phyloP scores from a whole-genome alignment of 2,888 invertebrate species.

The Graphium colonna region DNA sequence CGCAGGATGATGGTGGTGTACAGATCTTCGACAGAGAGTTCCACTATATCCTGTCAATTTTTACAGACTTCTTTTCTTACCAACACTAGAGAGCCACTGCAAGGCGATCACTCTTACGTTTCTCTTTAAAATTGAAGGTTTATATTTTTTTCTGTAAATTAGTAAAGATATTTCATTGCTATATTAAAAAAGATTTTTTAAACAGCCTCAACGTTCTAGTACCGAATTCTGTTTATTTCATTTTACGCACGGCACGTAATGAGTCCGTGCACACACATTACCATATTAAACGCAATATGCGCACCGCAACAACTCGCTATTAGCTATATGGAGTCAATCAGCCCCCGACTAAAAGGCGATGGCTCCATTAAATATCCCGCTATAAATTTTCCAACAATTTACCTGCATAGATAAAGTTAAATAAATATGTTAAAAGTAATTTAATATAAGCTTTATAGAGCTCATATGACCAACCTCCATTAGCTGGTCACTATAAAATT shows the following conservation, averaged over 20 bases:
- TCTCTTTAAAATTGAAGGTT: too few relatives aligned
- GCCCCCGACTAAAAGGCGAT: not conserved
- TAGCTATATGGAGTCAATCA: not conserved
- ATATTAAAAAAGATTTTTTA: not conserved
- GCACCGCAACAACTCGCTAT: not conserved
- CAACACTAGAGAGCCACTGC: too few relatives aligned
- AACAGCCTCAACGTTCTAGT: constrained; percentile 25
- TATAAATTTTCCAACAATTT: not conserved
- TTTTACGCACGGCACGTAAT: constrained; percentile 16
- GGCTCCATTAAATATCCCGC: not conserved
- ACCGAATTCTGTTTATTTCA: constrained; percentile 39
- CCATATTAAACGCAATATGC: not conserved
- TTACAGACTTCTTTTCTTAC: too few relatives aligned
- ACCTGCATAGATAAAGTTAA: not conserved
- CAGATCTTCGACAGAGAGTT: too few relatives aligned
- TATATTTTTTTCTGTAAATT: too few relatives aligned
- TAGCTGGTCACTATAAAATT: constrained; percentile 63
- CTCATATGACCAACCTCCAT: constrained; percentile 55
- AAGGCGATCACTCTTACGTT: too few relatives aligned
- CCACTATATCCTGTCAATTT: too few relatives aligned
- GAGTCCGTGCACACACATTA: constrained; percentile 1
- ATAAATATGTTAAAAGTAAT: constrained; percentile 9
- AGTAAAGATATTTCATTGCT: not conserved
- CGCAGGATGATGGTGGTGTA: too few relatives aligned
- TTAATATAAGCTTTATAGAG: constrained; percentile 11